Conservation (phyloP, 2,888 invertebrate genomes). For the Steinernema hermaphroditum region DNA sequence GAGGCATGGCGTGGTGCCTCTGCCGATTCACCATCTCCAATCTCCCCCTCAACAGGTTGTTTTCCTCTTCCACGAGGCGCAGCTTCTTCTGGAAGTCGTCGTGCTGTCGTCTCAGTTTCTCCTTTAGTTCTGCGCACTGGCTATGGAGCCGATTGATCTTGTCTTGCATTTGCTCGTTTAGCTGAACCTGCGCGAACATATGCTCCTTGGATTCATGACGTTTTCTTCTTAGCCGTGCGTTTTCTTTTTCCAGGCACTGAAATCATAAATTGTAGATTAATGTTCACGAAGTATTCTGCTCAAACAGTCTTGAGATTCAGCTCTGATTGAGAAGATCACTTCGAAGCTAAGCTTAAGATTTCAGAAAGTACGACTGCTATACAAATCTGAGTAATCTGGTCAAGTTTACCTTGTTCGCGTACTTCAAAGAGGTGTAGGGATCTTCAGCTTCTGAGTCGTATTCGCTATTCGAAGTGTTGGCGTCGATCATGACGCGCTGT, state of each 20-base stretch:
- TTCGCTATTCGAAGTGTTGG: conserved; percentile 22
- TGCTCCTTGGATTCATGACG: neutral
- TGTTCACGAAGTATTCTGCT: no score
- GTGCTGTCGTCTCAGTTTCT: neutral
- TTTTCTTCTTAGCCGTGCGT: conserved; percentile 1
- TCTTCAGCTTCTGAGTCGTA: conserved; percentile 12
- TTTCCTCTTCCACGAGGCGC: neutral
- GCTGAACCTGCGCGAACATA: neutral
- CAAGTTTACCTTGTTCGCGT: no score
- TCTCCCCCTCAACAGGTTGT: neutral
- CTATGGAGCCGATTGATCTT: no score
- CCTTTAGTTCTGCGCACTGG: neutral
- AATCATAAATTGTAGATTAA: neutral
- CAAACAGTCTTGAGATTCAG: no score
- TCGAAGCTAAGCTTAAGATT: no score
- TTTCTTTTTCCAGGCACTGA: conserved; percentile 1
- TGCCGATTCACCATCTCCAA: neutral
- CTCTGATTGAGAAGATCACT: no score
- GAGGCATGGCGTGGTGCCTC: neutral
- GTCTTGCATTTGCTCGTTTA: no score
- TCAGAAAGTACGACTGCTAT: no score
- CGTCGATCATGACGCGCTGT: neutral
- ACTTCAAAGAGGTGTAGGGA: neutral
- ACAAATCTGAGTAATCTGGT: no score
- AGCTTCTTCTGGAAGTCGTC: neutral